Evolutionary conservation across 64 coral and sea anemone species (phyloP).

Genomic region (Porites australiensis): DNA sequence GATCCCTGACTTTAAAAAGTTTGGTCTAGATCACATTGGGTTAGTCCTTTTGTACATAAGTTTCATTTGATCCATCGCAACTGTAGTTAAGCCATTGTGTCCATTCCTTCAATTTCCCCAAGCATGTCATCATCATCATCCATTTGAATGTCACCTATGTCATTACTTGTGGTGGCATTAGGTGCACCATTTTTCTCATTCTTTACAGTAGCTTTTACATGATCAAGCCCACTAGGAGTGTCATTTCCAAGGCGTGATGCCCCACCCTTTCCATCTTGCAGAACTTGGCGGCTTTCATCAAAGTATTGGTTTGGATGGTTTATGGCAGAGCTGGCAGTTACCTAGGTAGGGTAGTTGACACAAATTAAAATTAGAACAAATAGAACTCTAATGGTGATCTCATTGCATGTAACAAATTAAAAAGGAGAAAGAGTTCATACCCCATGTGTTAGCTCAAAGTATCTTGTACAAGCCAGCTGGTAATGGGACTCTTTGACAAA

Average conservation of each 20-base stretch:
- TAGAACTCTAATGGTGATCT: neutral
- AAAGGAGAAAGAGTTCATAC: slow-evolving; percentile 10
- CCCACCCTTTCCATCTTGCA: slow-evolving; percentile 4
- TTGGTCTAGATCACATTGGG: too few species aligned
- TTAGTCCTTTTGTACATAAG: neutral
- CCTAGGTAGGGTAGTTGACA: neutral
- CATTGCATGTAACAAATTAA: neutral
- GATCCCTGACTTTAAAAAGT: too few species aligned
- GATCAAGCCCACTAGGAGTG: neutral
- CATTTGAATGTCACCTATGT: slow-evolving; percentile 40
- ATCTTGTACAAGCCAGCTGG: slow-evolving; percentile 94
- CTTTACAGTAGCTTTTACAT: slow-evolving; percentile 9
- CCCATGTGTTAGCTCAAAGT: slow-evolving; percentile 92
- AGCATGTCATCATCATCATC: slow-evolving; percentile 50
- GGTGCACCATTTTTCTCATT: neutral
- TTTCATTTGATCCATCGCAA: neutral
- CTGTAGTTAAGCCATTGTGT: slow-evolving; percentile 16
- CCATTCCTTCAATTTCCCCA: slow-evolving; percentile 64
- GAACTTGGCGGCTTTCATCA: slow-evolving; percentile 80
- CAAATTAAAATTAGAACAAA: neutral
- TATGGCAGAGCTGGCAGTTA: slow-evolving; percentile 64
- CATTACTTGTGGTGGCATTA: neutral
- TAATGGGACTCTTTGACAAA: slow-evolving; percentile 96
- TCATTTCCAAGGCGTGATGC: neutral
- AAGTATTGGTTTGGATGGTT: slow-evolving; percentile 97